Conservation (phyloP, 1,140 invertebrate species). For the Arctopsyche grandis region DNA sequence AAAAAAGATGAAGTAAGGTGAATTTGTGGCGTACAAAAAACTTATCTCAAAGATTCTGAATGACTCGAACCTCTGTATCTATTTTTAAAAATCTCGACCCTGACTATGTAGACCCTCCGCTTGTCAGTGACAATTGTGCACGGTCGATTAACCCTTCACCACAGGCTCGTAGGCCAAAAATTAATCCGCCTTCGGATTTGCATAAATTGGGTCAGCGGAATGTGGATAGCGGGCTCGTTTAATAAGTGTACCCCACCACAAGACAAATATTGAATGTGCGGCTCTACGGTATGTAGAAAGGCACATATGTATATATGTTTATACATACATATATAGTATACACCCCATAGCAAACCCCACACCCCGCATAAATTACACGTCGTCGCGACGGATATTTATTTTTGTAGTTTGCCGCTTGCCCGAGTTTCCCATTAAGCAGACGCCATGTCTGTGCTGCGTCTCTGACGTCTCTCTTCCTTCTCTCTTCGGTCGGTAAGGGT, state of each 20-base stretch:
- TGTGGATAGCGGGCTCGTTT: too few species aligned
- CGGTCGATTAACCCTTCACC: neutral
- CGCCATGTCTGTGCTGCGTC: conserved; percentile 31
- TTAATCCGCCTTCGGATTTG: conserved; percentile 17
- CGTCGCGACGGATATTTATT: conserved; percentile 42
- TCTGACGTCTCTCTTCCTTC: conserved; percentile 6
- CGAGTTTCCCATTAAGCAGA: conserved; percentile 47
- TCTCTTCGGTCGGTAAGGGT: too few species aligned
- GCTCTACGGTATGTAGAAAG: neutral
- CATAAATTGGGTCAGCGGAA: conserved; percentile 20
- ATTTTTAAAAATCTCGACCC: too few species aligned
- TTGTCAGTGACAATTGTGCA: neutral
- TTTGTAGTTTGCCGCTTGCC: conserved; percentile 50
- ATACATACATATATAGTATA: too few species aligned
- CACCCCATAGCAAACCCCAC: too few species aligned
- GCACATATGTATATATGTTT: neutral
- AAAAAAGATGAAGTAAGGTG: too few species aligned
- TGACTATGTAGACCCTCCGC: too few species aligned
- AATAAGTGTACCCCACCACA: neutral
- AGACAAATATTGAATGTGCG: conserved; percentile 29
- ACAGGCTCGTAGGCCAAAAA: neutral
- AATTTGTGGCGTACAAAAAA: too few species aligned
- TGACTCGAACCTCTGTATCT: too few species aligned
- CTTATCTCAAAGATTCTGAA: too few species aligned
- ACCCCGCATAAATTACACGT: too few species aligned